Conservation (phyloP, 1,140 invertebrate genomes). For the Octopus bimaculoides region DNA sequence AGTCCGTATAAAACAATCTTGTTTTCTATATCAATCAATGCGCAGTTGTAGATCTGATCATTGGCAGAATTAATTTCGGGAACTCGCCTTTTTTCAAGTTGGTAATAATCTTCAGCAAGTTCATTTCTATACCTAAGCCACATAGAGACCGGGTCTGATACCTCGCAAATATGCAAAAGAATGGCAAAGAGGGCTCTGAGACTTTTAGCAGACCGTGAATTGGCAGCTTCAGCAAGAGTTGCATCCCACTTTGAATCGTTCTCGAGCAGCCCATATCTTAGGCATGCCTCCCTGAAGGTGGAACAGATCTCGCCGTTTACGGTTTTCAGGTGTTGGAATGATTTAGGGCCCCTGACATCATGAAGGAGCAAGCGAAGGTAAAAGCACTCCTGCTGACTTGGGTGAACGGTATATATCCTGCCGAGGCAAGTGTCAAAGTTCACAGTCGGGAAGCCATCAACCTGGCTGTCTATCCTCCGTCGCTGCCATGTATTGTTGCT, state of each 20-base stretch:
- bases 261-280: background rate
- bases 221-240: background rate
- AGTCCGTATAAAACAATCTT: background rate
- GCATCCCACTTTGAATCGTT: background rate
- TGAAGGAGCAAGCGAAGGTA: background rate
- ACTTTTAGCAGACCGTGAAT: background rate
- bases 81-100: background rate
- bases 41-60: background rate
- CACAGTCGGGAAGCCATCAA: too few species aligned
- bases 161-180: background rate
- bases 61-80: background rate
- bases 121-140: background rate
- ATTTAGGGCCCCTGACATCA: background rate
- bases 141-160: background rate
- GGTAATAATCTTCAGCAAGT: background rate
- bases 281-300: background rate
- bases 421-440: too few species aligned
- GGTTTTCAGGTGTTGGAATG: slow-evolving; percentile 1
- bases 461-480: too few species aligned
- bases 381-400: background rate
- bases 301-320: background rate
- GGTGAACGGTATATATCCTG: background rate
- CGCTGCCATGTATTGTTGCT: too few species aligned
- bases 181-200: background rate
- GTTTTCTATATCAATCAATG: background rate